These are phyloP conservation scores for Aphelenchoides fujianensis DNA, from an alignment of 1,140 invertebrate genomes.

Conservation along the genomic window DNA sequence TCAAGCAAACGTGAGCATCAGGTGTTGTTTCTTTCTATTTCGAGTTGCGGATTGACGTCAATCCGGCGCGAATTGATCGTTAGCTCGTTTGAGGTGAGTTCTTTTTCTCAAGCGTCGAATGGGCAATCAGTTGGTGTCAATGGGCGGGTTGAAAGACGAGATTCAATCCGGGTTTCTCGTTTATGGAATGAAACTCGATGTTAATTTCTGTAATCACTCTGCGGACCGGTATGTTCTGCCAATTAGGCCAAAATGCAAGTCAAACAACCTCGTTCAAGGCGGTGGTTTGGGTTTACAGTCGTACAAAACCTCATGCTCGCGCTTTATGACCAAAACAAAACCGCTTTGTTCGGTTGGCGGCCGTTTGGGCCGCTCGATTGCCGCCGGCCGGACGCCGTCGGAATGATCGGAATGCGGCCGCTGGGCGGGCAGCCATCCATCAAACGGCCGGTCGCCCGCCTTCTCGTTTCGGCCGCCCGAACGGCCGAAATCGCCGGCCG, in stretches of 20 bases:
- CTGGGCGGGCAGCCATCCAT: not conserved
- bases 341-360: too few relatives aligned
- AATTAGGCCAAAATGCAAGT: not conserved
- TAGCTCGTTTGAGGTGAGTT: not conserved
- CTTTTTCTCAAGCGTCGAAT: not conserved
- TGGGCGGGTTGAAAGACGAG: too few relatives aligned
- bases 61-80: not conserved
- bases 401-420: not conserved
- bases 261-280: too few relatives aligned
- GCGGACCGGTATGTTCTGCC: not conserved
- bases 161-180: too few relatives aligned
- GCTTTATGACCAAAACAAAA: too few relatives aligned
- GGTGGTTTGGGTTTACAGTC: too few relatives aligned
- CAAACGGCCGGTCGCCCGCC: not conserved
- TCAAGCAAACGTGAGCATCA: too few relatives aligned
- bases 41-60: slow-evolving; percentile 1
- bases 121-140: not conserved
- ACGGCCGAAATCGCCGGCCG: not conserved
- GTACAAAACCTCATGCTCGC: too few relatives aligned
- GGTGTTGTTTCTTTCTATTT: not conserved
- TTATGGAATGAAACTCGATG: too few relatives aligned
- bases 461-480: not conserved
- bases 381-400: not conserved
- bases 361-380: not conserved
- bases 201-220: not conserved